Evolutionary conservation across 2,113 vertebrate genomes (phyloP).

Genomic region (Sylvicapra grimmia): DNA sequence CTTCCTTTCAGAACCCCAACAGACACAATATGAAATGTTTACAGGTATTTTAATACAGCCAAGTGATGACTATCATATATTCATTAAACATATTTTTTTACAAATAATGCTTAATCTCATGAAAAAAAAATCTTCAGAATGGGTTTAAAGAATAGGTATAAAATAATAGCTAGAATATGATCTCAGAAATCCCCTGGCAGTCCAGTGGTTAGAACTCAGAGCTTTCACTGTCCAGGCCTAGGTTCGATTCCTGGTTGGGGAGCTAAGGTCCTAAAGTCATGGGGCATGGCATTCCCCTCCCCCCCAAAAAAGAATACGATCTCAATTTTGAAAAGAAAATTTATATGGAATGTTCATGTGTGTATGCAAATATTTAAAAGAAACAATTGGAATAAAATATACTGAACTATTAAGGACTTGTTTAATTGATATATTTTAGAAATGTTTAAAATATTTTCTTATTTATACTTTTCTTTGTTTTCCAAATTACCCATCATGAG

Average conservation of each 20-base stretch:
- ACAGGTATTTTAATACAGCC: not conserved
- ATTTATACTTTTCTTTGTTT: not conserved
- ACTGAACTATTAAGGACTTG: not conserved
- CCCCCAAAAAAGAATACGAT: not conserved
- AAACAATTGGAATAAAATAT: not conserved
- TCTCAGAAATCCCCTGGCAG: not conserved
- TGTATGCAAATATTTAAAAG: not conserved
- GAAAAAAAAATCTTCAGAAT: not conserved
- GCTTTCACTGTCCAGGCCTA: not conserved
- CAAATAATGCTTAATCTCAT: not conserved
- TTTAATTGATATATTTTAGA: not conserved
- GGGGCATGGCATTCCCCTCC: not conserved
- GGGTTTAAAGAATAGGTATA: not conserved
- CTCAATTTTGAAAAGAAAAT: not conserved
- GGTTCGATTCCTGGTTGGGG: not conserved
- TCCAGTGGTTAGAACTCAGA: not conserved
- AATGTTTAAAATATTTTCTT: not conserved
- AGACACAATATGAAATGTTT: not conserved
- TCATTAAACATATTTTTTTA: not conserved
- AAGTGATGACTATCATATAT: not conserved
- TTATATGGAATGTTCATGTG: not conserved
- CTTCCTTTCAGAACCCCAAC: not conserved
- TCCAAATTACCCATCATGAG: not conserved
- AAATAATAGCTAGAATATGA: not conserved
- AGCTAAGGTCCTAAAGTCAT: not conserved